Conservation (phyloP, 2,888 invertebrate species). For the Hyalella azteca region DNA sequence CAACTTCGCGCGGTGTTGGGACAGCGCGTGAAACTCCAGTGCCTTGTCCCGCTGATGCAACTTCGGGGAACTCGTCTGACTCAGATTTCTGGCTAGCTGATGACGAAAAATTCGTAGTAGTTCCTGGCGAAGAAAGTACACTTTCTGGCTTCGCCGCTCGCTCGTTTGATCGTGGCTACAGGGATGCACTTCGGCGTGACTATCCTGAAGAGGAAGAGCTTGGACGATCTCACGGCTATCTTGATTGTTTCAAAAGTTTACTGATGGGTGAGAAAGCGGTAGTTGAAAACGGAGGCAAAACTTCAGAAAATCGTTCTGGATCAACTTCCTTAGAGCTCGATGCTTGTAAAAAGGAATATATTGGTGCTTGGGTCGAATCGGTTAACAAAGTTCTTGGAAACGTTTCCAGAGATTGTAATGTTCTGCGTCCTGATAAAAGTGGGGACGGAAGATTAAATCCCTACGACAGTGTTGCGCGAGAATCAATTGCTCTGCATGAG, state of each 20-base stretch:
- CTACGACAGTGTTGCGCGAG: too few species aligned
- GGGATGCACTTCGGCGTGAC: slow-evolving; percentile 9
- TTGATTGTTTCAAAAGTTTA: background rate
- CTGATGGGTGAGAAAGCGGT: background rate
- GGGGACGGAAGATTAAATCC: too few species aligned
- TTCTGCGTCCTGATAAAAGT: too few species aligned
- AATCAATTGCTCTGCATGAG: too few species aligned
- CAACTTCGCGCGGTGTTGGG: too few species aligned
- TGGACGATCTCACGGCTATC: background rate
- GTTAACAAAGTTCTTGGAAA: background rate
- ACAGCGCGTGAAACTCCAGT: too few species aligned
- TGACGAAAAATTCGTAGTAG: background rate
- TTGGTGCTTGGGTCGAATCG: background rate
- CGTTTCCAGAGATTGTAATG: background rate
- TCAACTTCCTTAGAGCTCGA: background rate
- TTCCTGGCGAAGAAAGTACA: background rate
- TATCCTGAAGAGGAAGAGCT: slow-evolving; percentile 1
- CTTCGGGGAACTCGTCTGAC: background rate
- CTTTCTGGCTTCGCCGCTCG: background rate
- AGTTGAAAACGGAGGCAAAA: background rate
- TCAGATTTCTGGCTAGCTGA: background rate
- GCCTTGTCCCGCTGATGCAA: background rate
- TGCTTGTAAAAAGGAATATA: background rate
- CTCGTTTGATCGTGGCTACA: background rate
- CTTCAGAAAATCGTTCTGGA: background rate